A percentile compares a stretch with the other conserved stretches of the same genome.
phyloP scores from a whole-genome alignment of 1,140 invertebrate species.

The Penaeus japonicus region DNA sequence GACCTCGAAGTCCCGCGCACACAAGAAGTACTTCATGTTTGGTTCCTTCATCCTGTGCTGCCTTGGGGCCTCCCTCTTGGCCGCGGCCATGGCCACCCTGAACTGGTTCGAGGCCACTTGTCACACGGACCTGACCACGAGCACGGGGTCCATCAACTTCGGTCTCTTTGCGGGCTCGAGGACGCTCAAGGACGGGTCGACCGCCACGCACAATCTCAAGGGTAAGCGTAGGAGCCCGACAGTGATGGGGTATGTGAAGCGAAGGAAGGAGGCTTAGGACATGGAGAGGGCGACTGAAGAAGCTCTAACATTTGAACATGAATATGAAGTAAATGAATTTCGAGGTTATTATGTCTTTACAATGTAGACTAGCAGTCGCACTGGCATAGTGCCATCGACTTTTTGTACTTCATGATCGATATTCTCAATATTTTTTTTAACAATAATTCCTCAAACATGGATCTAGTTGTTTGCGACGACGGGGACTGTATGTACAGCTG shows the following conservation, averaged over 20 bases:
- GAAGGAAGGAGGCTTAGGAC: not conserved
- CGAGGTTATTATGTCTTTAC: too few species aligned
- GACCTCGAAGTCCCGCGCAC: not conserved
- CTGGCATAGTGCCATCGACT: too few species aligned
- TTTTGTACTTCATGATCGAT: too few species aligned
- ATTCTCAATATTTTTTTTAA: too few species aligned
- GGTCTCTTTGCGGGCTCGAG: conserved; percentile 24
- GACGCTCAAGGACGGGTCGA: too few species aligned
- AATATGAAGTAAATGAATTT: not conserved
- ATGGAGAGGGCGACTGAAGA: too few species aligned
- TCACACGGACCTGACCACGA: not conserved
- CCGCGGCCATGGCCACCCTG: conserved; percentile 13
- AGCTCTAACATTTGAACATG: too few species aligned
- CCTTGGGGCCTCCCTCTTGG: conserved; percentile 23
- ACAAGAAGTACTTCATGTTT: not conserved
- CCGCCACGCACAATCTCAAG: not conserved
- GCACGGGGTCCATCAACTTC: not conserved
- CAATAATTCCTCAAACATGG: not conserved
- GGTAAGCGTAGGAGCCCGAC: not conserved
- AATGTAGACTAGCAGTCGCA: too few species aligned
- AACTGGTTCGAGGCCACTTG: conserved; percentile 33
- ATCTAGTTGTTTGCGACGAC: conserved; percentile 51
- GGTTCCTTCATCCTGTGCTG: conserved; percentile 26
- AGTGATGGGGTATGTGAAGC: not conserved
- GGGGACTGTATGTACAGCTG: conserved; percentile 57